Conservation (phyloP, 2,113 vertebrate genomes). For the Sinocyclocheilus rhinocerous region DNA sequence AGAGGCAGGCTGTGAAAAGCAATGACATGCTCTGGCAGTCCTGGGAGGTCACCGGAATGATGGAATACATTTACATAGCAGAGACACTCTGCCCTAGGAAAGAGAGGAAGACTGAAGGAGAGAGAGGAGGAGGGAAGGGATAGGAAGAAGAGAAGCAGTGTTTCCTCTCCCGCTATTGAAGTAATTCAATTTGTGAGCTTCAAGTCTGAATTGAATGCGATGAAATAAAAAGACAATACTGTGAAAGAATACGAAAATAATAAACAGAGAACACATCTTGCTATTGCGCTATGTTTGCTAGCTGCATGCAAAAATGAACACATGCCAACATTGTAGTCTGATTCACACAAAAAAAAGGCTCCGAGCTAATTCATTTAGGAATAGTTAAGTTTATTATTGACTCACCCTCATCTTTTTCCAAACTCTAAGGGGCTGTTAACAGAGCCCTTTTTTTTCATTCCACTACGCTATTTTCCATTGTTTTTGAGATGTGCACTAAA, state of each 20-base stretch:
- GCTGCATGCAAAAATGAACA: not conserved
- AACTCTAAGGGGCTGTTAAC: too few species aligned
- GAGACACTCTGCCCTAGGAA: not conserved
- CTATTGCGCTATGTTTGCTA: not conserved
- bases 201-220: not conserved
- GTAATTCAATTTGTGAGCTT: not conserved
- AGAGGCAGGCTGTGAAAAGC: slow-evolving; percentile 34
- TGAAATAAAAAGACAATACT: not conserved
- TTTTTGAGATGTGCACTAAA: not conserved
- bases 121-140: not conserved
- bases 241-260: not conserved
- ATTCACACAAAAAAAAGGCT: not conserved
- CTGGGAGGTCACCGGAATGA: slow-evolving; percentile 42
- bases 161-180: not conserved
- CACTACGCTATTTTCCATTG: not conserved
- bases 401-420: not conserved
- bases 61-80: slow-evolving; percentile 43
- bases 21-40: slow-evolving; percentile 43
- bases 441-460: too few species aligned
- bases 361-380: not conserved
- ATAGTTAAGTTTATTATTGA: not conserved
- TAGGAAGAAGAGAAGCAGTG: not conserved
- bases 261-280: not conserved
- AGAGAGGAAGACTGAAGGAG: not conserved
- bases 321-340: not conserved